phyloP scores from a whole-genome alignment of 2,797 vertebrate genomes.

The Serranus cabrilla region DNA sequence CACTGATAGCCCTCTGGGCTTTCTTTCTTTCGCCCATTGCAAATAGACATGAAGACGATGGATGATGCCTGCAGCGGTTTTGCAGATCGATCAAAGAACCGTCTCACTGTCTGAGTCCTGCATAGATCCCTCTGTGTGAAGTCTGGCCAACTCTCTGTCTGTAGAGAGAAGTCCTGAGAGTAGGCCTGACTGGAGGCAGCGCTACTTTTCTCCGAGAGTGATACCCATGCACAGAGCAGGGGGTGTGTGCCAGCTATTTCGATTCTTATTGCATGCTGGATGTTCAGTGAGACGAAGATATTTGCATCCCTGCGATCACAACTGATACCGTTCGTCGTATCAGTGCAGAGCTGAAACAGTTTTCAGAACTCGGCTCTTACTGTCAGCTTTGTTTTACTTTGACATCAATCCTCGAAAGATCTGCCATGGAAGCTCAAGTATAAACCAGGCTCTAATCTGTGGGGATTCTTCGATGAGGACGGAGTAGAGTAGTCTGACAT shows the following conservation, averaged over 20 bases:
- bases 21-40: constrained; percentile 21
- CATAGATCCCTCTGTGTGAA: constrained; percentile 74
- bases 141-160: constrained; percentile 65
- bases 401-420: constrained; percentile 58
- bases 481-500: constrained; percentile 60
- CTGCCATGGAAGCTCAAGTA: constrained; percentile 41
- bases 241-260: constrained; percentile 3
- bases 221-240: constrained; percentile 24
- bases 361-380: constrained; percentile 30
- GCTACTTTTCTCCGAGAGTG: constrained; percentile 33
- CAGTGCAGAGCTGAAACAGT: background rate
- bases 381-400: constrained; percentile 46
- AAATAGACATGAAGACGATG: constrained; percentile 74
- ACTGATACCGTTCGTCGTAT: background rate
- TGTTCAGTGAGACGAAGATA: constrained; percentile 5
- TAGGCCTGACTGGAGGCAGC: constrained; percentile 41
- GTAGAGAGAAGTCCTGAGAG: constrained; percentile 60
- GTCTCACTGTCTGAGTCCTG: constrained; percentile 74
- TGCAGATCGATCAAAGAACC: constrained; percentile 78
- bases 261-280: constrained; percentile 18
- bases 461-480: constrained; percentile 58
- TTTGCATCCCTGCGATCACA: constrained; percentile 7
- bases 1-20: constrained; percentile 53
- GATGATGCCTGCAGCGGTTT: constrained; percentile 78
- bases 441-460: constrained; percentile 51